Evolutionary conservation across 2,113 vertebrate species (phyloP).

Genomic region (Macaca nemestrina): DNA sequence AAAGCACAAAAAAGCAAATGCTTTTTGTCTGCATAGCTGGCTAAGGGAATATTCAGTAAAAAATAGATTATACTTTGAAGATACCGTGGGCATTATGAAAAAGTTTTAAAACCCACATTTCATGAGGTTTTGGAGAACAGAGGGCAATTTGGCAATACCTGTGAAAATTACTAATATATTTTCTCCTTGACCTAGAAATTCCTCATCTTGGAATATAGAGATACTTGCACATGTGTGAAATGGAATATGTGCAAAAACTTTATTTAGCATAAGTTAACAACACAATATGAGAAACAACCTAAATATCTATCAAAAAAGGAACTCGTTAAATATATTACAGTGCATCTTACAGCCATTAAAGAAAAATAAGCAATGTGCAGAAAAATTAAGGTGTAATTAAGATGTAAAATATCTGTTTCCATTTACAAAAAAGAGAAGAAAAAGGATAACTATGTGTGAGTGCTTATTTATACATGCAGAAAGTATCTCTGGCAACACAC

Average conservation of each 20-base stretch:
- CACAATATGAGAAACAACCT: neutral
- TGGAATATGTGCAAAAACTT: neutral
- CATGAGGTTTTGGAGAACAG: neutral
- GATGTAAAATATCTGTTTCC: neutral
- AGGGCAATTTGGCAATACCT: neutral
- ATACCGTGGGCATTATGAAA: neutral
- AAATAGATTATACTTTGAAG: neutral
- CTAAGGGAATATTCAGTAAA: neutral
- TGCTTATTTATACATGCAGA: neutral
- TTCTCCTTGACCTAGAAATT: neutral
- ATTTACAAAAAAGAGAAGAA: neutral
- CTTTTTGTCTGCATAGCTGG: neutral
- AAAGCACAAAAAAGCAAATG: neutral
- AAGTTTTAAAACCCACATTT: neutral
- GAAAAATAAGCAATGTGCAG: neutral
- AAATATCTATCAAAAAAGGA: neutral
- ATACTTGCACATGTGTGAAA: neutral
- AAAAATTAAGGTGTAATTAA: constrained; percentile 16
- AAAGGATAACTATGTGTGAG: neutral
- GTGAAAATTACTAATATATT: neutral
- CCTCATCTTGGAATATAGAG: neutral
- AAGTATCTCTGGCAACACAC: neutral
- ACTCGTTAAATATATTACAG: neutral
- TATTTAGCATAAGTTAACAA: neutral
- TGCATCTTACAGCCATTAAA: neutral